Percentiles rank a stretch among this genome's conserved stretches.
Evolutionary conservation across 2,888 invertebrate species (phyloP).

Genomic region (Bombylius discolor): DNA sequence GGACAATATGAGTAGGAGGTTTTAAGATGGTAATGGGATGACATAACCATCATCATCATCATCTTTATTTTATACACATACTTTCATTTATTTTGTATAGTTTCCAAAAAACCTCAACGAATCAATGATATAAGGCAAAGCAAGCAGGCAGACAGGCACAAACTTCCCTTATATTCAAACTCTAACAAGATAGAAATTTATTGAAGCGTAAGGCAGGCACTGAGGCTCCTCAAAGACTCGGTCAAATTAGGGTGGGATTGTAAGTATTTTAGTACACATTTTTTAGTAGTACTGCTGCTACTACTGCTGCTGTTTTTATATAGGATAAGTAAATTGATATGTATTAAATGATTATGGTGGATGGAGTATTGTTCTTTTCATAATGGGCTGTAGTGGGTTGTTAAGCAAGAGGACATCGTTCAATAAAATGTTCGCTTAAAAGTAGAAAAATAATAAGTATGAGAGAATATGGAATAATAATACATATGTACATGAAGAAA

Average conservation of each 20-base stretch:
- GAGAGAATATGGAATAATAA: background rate
- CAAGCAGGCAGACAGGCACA: background rate
- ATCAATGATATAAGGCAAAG: background rate
- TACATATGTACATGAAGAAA: background rate
- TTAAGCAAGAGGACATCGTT: constrained; percentile 1
- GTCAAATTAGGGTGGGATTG: background rate
- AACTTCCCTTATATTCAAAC: background rate
- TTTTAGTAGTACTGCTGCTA: background rate
- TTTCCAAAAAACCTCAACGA: background rate
- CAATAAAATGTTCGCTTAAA: background rate
- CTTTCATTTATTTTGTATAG: background rate
- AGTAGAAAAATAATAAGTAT: background rate
- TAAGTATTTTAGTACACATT: background rate
- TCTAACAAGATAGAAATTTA: constrained; percentile 9
- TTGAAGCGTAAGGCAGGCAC: constrained; percentile 9
- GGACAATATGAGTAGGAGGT: no score
- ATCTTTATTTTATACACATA: no score
- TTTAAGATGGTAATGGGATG: no score
- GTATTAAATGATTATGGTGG: background rate
- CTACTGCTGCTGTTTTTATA: background rate
- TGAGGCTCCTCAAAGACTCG: background rate
- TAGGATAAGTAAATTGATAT: background rate
- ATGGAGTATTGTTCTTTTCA: constrained; percentile 1
- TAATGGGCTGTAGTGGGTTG: constrained; percentile 3
- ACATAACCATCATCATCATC: no score